Conservation (phyloP, 1,140 invertebrate genomes). For the Heliconius himera region DNA sequence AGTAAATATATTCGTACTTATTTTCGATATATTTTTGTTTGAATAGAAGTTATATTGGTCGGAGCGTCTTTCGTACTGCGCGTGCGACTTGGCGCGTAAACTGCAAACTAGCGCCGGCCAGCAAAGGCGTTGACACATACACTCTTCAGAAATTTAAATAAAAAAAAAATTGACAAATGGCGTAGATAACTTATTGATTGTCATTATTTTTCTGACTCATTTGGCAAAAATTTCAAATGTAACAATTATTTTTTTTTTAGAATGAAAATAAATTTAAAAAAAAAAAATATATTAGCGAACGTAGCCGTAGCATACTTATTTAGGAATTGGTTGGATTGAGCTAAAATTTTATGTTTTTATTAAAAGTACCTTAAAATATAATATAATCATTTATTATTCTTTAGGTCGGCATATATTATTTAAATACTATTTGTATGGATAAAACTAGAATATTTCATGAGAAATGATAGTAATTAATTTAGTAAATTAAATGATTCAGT, state of each 20-base stretch:
- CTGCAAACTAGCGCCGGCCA: conserved; percentile 53
- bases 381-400: too few relatives aligned
- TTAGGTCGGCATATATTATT: too few relatives aligned
- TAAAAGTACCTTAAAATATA: too few relatives aligned
- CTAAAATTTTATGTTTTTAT: too few relatives aligned
- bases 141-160: conserved; percentile 49
- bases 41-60: conserved; percentile 70
- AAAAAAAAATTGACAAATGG: conserved; percentile 57
- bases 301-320: too few relatives aligned
- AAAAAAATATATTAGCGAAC: neutral
- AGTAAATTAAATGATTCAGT: too few relatives aligned
- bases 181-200: conserved; percentile 61
- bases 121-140: conserved; percentile 53
- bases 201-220: conserved; percentile 35
- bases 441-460: too few relatives aligned
- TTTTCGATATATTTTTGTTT: conserved; percentile 65
- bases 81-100: conserved; percentile 55
- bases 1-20: conserved; percentile 46
- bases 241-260: too few relatives aligned
- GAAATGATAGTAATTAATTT: too few relatives aligned
- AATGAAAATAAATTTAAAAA: neutral
- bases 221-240: conserved; percentile 24
- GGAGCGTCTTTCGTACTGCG: conserved; percentile 64
- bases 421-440: too few relatives aligned
- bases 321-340: too few relatives aligned